These are phyloP conservation scores for Misgurnus anguillicaudatus DNA, from an alignment of 2,113 vertebrate species.

Conservation along the genomic window DNA sequence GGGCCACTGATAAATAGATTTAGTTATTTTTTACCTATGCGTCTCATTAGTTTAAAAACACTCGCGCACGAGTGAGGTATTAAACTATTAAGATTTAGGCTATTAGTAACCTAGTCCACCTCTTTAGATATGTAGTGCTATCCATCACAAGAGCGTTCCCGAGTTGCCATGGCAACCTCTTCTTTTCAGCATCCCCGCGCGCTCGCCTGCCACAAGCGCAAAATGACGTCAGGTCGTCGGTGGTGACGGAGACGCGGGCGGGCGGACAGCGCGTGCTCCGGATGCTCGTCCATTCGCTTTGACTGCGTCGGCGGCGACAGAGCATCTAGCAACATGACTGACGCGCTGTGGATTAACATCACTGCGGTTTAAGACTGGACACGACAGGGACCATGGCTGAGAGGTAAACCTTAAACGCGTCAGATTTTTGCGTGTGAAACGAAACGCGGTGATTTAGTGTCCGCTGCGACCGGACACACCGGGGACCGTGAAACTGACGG, in stretches of 20 bases:
- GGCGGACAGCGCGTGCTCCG: conserved; percentile 54
- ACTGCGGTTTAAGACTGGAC: conserved; percentile 48
- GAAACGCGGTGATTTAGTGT: not conserved
- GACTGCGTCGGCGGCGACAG: conserved; percentile 48
- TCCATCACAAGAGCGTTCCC: conserved; percentile 20
- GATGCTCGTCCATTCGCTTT: conserved; percentile 33
- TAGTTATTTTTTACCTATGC: too few species aligned
- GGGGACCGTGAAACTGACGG: not conserved
- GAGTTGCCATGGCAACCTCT: conserved; percentile 54
- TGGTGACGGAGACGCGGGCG: conserved; percentile 61
- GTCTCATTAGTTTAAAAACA: too few species aligned
- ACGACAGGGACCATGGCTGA: conserved; percentile 54
- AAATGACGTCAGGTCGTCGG: conserved; percentile 62
- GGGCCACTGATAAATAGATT: too few species aligned
- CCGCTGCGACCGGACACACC: not conserved
- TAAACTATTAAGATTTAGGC: too few species aligned
- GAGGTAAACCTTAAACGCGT: conserved; percentile 46
- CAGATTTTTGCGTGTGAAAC: not conserved
- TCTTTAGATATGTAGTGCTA: not conserved
- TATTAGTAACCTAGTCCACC: too few species aligned
- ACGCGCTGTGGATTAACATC: conserved; percentile 55
- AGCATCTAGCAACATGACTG: conserved; percentile 54
- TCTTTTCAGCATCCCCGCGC: conserved; percentile 12
- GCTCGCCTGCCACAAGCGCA: conserved; percentile 35
- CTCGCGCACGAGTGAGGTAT: too few species aligned